Base-by-base conservation (phyloP, 2,797 vertebrate genomes). In the Crypturellus tataupa region DNA sequence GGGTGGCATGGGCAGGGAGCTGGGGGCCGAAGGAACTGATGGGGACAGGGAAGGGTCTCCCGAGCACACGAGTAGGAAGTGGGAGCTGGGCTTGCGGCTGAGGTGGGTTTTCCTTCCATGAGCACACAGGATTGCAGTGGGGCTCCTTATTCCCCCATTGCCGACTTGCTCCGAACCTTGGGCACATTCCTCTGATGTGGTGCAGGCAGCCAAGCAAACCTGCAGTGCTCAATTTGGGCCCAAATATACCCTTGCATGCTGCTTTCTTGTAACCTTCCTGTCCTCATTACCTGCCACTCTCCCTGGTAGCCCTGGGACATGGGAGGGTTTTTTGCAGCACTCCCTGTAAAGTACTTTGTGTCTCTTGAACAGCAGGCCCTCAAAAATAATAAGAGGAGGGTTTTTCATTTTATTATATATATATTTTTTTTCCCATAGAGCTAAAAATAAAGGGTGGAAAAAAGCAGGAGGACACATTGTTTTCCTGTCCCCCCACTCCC, bases 391-490 rank as follows among this genome's bases (percentile, higher is more conserved):
- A 89, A 65, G 27, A 76, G 25, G 67, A n/a, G 53, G 15, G 58
- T 89, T 62, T 35, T 67, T 51, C 46, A 75, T 93, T 64, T 35
- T 65, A 46, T 51, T 79, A 47, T 51, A n/a, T n/a, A n/a, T n/a
- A n/a, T n/a, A n/a, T 6, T 11, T 4, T 11, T 27, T 11, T 0
- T 4, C 25, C 47, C 76, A 80, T 33, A 1, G 4, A 85, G 35
- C 46, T 87, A 90, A 80, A 95, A 90, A 69, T 15, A 47, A 77
- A 12, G 56, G 55, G 49, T 72, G 79, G 27, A 84, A 95, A 94
- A 91, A 87, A 4, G 15, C 60, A 85, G 80, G 63, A 85, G 77
- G 64, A 72, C 59, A 56, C 91, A 95, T 93, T 93, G 62, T 90
- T 93, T 94, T 75, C 53, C 40, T 24, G 46, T 51, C 55, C 31